These are phyloP conservation scores for Ditylenchus weischeri DNA, from an alignment of 2,888 invertebrate genomes.

Conservation along the genomic window DNA sequence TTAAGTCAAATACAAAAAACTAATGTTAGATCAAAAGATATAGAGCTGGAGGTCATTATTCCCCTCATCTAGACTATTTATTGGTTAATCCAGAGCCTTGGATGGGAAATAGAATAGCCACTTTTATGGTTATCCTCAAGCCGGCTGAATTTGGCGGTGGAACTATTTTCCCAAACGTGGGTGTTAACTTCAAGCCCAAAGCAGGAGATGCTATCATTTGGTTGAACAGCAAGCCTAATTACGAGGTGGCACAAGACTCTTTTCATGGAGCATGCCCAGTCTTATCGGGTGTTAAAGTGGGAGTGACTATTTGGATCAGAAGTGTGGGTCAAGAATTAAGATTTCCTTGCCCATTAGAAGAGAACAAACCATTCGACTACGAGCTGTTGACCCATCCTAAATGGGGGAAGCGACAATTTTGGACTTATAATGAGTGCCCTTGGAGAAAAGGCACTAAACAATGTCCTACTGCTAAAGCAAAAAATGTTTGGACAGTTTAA, in stretches of 20 bases:
- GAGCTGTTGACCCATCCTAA: conserved; percentile 13
- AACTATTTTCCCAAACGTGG: conserved; percentile 44
- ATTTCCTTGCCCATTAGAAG: conserved; percentile 20
- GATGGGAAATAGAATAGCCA: conserved; percentile 43
- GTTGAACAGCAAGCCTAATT: conserved; percentile 43
- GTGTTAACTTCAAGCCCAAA: conserved; percentile 33
- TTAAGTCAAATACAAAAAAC: neutral
- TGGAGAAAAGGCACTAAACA: conserved; percentile 1
- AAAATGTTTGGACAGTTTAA: neutral
- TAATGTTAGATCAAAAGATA: conserved; percentile 39
- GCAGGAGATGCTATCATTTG: conserved; percentile 50
- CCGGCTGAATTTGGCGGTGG: conserved; percentile 38
- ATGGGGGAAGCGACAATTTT: neutral
- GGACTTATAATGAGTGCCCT: conserved; percentile 12
- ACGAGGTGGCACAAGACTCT: conserved; percentile 27
- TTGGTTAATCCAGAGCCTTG: conserved; percentile 12
- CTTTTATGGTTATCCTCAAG: conserved; percentile 39
- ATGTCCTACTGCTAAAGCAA: conserved; percentile 4
- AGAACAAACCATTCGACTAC: conserved; percentile 25
- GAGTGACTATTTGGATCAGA: conserved; percentile 37
- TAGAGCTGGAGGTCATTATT: conserved; percentile 43
- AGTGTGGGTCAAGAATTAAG: conserved; percentile 28
- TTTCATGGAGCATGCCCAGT: conserved; percentile 51
- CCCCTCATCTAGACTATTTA: conserved; percentile 40
- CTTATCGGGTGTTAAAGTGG: conserved; percentile 39